Conservation (phyloP, 2,888 invertebrate genomes). For the Tenthredo scrophulariae region DNA sequence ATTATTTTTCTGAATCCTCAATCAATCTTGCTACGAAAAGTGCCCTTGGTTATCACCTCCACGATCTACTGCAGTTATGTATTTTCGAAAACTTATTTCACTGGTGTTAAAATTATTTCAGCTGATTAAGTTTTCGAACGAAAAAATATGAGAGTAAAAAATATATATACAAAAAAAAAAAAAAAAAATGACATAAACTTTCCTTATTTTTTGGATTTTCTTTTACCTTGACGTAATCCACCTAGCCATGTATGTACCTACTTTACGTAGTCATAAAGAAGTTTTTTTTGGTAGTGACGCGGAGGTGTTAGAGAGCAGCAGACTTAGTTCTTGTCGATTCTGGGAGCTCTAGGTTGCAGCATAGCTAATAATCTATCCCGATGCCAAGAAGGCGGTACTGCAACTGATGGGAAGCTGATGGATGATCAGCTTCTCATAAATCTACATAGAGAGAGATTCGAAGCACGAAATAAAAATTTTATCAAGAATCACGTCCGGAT, state of each 20-base stretch:
- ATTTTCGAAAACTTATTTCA: background rate
- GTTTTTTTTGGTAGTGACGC: background rate
- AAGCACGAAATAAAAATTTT: background rate
- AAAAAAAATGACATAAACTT: background rate
- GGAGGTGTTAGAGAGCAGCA: background rate
- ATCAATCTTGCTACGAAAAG: background rate
- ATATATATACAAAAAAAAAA: no score
- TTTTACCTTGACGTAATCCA: background rate
- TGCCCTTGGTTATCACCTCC: background rate
- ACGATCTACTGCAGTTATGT: background rate
- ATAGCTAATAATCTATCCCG: slow-evolving; percentile 24
- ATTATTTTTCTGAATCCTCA: background rate
- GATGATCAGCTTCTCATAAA: slow-evolving; percentile 25
- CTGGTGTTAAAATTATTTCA: no score
- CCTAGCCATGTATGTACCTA: background rate
- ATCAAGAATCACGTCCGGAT: background rate
- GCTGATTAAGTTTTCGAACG: background rate
- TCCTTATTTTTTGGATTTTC: background rate
- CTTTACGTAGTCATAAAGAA: background rate
- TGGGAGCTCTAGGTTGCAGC: background rate
- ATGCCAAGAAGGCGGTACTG: slow-evolving; percentile 3
- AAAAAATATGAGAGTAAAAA: no score
- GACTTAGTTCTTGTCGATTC: slow-evolving; percentile 5
- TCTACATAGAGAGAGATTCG: background rate
- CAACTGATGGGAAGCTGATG: slow-evolving; percentile 15